phyloP scores from a whole-genome alignment of 2,888 invertebrate species.

The Eupeodes luniger region DNA sequence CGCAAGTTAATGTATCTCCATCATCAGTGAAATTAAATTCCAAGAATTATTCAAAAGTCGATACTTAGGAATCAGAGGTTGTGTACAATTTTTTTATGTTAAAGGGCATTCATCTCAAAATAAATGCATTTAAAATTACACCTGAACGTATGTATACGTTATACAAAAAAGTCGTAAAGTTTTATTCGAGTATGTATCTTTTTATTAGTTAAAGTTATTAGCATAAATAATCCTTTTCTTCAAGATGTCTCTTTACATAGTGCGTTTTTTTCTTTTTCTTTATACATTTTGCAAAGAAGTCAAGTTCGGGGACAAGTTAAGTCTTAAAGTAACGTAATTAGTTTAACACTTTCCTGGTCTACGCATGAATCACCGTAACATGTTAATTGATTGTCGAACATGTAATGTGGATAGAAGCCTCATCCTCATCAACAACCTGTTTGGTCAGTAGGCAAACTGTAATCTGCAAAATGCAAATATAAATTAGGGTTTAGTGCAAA shows the following conservation, averaged over 20 bases:
- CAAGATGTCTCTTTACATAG: not conserved
- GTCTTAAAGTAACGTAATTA: slow-evolving; percentile 25
- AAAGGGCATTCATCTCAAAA: slow-evolving; percentile 58
- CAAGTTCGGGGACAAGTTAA: slow-evolving; percentile 11
- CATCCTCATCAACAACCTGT: slow-evolving; percentile 57
- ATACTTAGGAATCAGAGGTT: slow-evolving; percentile 40
- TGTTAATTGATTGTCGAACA: slow-evolving; percentile 63
- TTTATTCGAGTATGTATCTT: not conserved
- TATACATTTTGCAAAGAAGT: not conserved
- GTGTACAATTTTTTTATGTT: slow-evolving; percentile 41
- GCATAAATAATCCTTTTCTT: slow-evolving; percentile 11
- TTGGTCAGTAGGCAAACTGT: slow-evolving; percentile 8
- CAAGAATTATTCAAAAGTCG: slow-evolving; percentile 45
- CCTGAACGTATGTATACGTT: not conserved
- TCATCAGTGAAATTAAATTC: slow-evolving; percentile 62
- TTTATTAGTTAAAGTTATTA: slow-evolving; percentile 40
- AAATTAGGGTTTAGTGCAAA: not conserved
- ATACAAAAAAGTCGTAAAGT: slow-evolving; percentile 2
- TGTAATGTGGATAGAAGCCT: not conserved
- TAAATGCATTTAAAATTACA: slow-evolving; percentile 20
- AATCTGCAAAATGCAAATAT: too few relatives aligned
- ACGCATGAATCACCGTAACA: slow-evolving; percentile 17
- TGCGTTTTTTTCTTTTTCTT: not conserved
- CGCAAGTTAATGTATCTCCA: slow-evolving; percentile 9
- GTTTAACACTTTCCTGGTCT: slow-evolving; percentile 47